A percentile compares a stretch with the other conserved stretches of the same genome.
phyloP scores from a whole-genome alignment of 2,888 invertebrate species.

The Petrophora chlorosata region DNA sequence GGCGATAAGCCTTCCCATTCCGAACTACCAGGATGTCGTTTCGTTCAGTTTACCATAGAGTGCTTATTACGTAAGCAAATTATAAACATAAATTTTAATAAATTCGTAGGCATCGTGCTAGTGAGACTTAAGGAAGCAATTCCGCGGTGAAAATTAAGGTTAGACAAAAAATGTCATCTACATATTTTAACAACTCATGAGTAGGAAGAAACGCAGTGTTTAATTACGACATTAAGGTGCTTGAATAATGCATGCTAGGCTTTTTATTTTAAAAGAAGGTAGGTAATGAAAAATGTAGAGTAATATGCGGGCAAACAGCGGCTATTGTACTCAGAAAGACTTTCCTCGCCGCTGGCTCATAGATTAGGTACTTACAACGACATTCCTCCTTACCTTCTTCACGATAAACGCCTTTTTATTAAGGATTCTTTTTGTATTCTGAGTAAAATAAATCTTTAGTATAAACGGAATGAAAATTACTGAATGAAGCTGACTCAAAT shows the following conservation, averaged over 20 bases:
- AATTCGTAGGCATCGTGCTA: conserved; percentile 12
- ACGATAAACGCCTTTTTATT: conserved; percentile 36
- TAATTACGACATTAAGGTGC: conserved; percentile 33
- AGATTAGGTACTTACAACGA: conserved; percentile 47
- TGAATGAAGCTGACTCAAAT: conserved; percentile 19
- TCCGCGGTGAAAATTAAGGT: conserved; percentile 8
- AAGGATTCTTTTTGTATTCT: conserved; percentile 27
- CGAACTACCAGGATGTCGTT: conserved; percentile 13
- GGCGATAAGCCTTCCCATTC: conserved; percentile 16
- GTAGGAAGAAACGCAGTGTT: conserved; percentile 16
- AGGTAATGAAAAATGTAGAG: conserved; percentile 47
- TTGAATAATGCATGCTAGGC: conserved; percentile 12
- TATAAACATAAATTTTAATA: conserved; percentile 24
- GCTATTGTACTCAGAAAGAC: conserved; percentile 41
- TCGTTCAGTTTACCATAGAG: conserved; percentile 3
- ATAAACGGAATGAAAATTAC: conserved; percentile 22
- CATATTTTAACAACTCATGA: conserved; percentile 15
- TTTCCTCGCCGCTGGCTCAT: conserved; percentile 32
- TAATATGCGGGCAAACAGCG: conserved; percentile 38
- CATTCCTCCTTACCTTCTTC: conserved; percentile 63
- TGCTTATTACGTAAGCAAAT: conserved; percentile 23
- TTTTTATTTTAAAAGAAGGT: conserved; percentile 20
- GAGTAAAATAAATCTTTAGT: conserved; percentile 26
- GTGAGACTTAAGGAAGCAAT: conserved; percentile 2
- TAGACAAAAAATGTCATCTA: conserved; percentile 16